Base-by-base conservation (phyloP, 2,888 invertebrate genomes). In the Agrotis ipsilon region DNA sequence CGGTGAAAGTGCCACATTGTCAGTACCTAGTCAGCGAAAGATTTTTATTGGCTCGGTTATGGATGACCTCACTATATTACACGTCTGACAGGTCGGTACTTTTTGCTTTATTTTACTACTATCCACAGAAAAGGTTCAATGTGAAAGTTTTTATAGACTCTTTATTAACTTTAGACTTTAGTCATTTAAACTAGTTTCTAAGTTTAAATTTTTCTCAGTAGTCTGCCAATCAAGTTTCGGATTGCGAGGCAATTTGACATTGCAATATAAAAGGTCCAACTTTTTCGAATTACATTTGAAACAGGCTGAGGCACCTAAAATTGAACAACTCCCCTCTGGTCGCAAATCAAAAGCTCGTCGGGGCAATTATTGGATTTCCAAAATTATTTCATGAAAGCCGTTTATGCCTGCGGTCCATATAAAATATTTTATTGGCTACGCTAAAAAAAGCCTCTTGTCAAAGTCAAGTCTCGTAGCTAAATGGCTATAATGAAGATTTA, bases 351-450 rank as follows among this genome's bases (percentile, higher is more conserved):
- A 85, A 83, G 78, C 86, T 84, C 88, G 79, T 83, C 79, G 83
- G 78, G 85, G 83, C 88, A 89, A 88, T 89, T 87, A 88, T 88
- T 88, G 87, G 83, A 87, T 88, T 87, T 83, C 73, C 78, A 82
- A 87, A 88, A 88, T 87, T 82, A 87, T 86, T 86, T 69, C 52
- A 83, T 72, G 57, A 68, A 71, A 82, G 46, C 67, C 69, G 48
- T 64, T 80, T 72, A 79, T 52, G 73, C 68, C 57, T 55, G 69
- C 43, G 65, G 66, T 72, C 59, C 69, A 70, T 67, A 72, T 75
- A 79, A 68, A 75, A 79, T 78, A 71, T 71, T 72, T 69, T 75
- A 74, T 62, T 72, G 54, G 61, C 64, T 49, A 48, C 72, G 62
- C 64, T 65, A 66, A 75, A 72, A 69, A 78, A 65, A 63, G n/a